Evolutionary conservation across 2,797 vertebrate species (phyloP).

Genomic region (Garrulus glandarius): DNA sequence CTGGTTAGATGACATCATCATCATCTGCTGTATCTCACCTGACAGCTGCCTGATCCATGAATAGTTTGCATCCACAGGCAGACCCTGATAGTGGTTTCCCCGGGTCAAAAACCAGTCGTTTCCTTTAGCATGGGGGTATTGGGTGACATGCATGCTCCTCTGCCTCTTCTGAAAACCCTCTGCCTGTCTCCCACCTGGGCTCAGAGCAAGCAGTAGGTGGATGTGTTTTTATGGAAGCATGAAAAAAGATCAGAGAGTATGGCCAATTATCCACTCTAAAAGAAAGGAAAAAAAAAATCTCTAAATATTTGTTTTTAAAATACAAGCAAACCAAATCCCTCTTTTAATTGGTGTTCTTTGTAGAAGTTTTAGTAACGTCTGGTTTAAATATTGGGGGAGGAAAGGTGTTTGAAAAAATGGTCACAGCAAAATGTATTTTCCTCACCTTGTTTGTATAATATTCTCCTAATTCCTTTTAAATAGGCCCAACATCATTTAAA

Average conservation of each 20-base stretch:
- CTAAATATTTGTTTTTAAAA: neutral
- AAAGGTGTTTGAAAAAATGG: neutral
- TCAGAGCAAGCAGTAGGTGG: neutral
- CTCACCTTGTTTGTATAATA: constrained; percentile 47
- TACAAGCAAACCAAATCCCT: neutral
- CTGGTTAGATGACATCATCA: neutral
- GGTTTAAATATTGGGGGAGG: neutral
- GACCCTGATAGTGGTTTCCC: neutral
- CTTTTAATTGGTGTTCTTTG: neutral
- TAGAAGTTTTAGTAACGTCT: neutral
- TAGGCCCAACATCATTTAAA: constrained; percentile 26
- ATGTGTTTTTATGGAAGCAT: neutral
- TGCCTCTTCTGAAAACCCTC: neutral
- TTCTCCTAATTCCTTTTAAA: constrained; percentile 59
- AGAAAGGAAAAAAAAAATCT: neutral
- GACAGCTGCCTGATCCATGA: neutral
- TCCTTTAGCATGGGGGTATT: neutral
- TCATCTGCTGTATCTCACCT: neutral
- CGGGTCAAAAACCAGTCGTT: neutral
- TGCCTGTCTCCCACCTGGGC: neutral
- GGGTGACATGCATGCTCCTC: neutral
- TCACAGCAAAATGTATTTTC: constrained; percentile 6
- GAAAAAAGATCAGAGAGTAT: neutral
- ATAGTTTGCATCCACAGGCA: neutral
- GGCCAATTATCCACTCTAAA: neutral